Base-by-base conservation (phyloP, 2,113 vertebrate species). In the Tetrax tetrax region DNA sequence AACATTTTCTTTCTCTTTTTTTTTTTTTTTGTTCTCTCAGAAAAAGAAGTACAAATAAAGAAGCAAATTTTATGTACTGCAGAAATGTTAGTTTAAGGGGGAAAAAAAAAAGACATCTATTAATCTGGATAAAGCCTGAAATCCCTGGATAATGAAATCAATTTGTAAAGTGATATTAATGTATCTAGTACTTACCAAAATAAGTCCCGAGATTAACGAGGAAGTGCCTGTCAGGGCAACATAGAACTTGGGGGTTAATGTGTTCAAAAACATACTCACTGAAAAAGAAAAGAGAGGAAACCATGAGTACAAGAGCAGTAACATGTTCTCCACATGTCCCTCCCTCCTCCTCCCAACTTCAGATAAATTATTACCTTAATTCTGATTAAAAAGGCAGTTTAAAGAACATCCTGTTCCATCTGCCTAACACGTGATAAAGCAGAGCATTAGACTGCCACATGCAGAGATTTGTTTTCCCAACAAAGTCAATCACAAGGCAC, bases 181-280 rank as follows among this genome's bases (percentile, higher is more conserved):
- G 45, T 50, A 83, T 78, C 22, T 24, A 87, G 29, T 97, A 98
- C 99, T 99, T 98, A 99, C 99, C 99, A 99, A 98, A 98, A 99
- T 99, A 97, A 99, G 99, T 96, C 99, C 99, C 37, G 99, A 99
- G 98, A 99, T 99, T 98, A 99, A 98, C 59, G 99, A 99, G 35
- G 99, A 99, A 43, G 99, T 99, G 88, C 99, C 99, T 57, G 99
- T 99, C 97, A 99, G 97, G 95, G 99, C 99, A 97, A 99, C 99
- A 66, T 99, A 99, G 98, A 99, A 99, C 98, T 99, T 99, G 97
- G 99, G 99, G 23, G 99, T 99, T 97, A 99, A 97, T 16, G 99
- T 99, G 98, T 99, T 99, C 98, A 99, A 98, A 98, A 99, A 99
- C 99, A 99, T 99, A 98, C 99, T 99, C 98, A 99, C 99, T 99